Evolutionary conservation across 2,113 vertebrate species (phyloP).

Genomic region (Ochotona princeps): DNA sequence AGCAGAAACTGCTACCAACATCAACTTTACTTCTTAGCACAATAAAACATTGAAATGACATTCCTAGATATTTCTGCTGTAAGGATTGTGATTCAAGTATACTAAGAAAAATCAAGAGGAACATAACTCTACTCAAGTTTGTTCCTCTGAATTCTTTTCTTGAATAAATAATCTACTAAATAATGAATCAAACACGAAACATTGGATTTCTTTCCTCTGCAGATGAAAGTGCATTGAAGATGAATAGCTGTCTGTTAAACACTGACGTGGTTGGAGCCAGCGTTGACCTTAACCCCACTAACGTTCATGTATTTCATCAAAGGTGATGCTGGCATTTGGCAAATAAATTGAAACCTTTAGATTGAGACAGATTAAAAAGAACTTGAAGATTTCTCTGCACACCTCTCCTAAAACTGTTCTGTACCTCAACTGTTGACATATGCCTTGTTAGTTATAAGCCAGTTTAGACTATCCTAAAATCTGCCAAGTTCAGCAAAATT

Average conservation of each 20-base stretch:
- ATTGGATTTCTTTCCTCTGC: neutral
- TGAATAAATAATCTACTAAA: slow-evolving; percentile 56
- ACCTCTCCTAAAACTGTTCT: too few relatives aligned
- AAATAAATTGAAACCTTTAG: neutral
- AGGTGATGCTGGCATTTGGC: neutral
- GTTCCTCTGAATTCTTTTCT: neutral
- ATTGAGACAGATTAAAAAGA: neutral
- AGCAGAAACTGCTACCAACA: neutral
- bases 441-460: too few relatives aligned
- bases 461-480: too few relatives aligned
- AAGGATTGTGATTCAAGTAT: slow-evolving; percentile 7
- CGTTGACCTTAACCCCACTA: neutral
- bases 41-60: neutral
- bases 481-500: too few relatives aligned
- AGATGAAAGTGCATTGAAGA: slow-evolving; percentile 59
- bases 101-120: neutral
- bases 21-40: neutral
- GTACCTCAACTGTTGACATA: too few relatives aligned
- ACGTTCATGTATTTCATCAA: neutral
- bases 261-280: neutral
- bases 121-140: neutral
- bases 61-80: neutral
- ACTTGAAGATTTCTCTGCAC: too few relatives aligned
- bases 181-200: slow-evolving; percentile 65
- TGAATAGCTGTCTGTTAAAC: neutral